Conservation (phyloP, 2,113 vertebrate species). For the Ochotona princeps region DNA sequence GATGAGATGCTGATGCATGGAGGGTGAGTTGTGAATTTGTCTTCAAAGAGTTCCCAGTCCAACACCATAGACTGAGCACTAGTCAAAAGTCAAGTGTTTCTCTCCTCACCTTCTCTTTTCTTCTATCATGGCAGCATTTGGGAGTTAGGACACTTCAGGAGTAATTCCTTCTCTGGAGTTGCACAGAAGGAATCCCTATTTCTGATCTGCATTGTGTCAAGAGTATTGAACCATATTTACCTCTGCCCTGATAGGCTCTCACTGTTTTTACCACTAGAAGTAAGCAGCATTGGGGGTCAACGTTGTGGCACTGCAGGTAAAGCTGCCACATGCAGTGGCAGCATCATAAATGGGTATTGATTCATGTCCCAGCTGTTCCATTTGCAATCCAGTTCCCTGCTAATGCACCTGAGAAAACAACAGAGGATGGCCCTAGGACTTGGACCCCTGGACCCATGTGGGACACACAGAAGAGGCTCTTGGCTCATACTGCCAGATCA, state of each 20-base stretch:
- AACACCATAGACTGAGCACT: not conserved
- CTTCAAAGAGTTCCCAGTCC: not conserved
- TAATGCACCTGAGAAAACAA: too few species aligned
- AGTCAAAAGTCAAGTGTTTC: not conserved
- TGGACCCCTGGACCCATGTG: too few species aligned
- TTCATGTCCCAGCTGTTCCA: too few species aligned
- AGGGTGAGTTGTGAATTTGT: not conserved
- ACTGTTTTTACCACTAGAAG: not conserved
- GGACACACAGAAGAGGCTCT: too few species aligned
- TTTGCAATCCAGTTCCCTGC: too few species aligned
- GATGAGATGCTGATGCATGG: not conserved
- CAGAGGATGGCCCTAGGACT: too few species aligned
- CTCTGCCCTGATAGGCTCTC: not conserved
- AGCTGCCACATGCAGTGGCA: too few species aligned
- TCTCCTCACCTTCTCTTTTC: not conserved
- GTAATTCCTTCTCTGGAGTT: not conserved
- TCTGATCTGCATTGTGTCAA: not conserved
- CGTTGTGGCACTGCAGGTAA: too few species aligned
- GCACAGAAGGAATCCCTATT: not conserved
- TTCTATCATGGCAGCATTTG: not conserved
- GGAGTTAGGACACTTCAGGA: not conserved
- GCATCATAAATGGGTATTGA: too few species aligned
- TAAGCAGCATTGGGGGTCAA: not conserved
- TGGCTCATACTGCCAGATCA: too few species aligned
- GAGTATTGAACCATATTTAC: not conserved